These are phyloP conservation scores for Synchiropus splendidus DNA, from an alignment of 2,113 vertebrate genomes.

Conservation along the genomic window DNA sequence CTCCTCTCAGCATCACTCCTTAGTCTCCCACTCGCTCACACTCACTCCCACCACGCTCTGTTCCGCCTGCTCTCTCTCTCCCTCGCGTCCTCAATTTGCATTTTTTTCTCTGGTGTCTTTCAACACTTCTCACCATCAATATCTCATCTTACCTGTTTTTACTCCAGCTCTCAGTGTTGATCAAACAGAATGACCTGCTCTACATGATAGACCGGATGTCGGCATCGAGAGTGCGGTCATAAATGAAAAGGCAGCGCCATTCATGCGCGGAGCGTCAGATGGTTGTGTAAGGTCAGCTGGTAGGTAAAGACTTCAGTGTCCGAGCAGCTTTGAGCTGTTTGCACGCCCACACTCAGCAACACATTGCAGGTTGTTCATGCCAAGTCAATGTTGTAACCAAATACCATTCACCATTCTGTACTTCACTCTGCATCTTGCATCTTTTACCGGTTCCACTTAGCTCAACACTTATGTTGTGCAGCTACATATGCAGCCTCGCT, in stretches of 20 bases:
- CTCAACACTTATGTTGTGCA: too few species aligned
- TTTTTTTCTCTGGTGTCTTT: conserved; percentile 23
- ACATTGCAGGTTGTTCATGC: conserved; percentile 7
- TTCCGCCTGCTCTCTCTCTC: conserved; percentile 4
- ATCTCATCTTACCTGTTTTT: conserved; percentile 17
- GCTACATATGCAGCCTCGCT: too few species aligned
- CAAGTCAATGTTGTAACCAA: conserved; percentile 15
- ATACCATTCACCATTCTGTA: conserved; percentile 1
- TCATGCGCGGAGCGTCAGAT: conserved; percentile 4
- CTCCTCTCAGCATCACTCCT: conserved; percentile 4
- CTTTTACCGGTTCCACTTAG: too few species aligned
- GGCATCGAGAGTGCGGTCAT: not conserved
- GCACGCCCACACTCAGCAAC: conserved; percentile 24
- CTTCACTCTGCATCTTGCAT: too few species aligned
- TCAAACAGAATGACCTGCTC: not conserved
- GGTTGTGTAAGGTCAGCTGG: conserved; percentile 13
- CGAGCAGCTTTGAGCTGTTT: conserved; percentile 12
- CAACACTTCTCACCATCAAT: conserved; percentile 9
- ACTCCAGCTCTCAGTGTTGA: not conserved
- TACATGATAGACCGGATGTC: not conserved
- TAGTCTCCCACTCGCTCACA: conserved; percentile 39
- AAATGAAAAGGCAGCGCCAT: not conserved
- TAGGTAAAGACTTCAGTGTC: conserved; percentile 9
- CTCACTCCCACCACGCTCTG: conserved; percentile 29
- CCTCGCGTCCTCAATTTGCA: conserved; percentile 1